Evolutionary conservation across 1,140 invertebrate genomes (phyloP).

Genomic region (Ceratosolen solmsi): DNA sequence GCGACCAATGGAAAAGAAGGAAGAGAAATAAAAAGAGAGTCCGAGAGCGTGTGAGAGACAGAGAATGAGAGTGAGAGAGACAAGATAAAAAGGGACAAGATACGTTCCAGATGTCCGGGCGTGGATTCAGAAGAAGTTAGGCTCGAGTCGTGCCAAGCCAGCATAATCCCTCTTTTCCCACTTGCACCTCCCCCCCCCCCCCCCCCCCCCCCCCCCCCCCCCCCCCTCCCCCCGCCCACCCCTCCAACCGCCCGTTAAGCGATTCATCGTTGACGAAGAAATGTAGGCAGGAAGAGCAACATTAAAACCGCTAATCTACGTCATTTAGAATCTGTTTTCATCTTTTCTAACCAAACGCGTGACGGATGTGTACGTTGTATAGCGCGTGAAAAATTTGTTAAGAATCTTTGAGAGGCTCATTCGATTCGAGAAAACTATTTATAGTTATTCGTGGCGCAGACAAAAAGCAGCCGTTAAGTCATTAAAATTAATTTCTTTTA

Average conservation of each 20-base stretch:
- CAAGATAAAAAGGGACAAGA: conserved; percentile 53
- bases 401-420: conserved; percentile 4
- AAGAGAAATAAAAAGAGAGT: conserved; percentile 13
- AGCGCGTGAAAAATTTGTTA: conserved; percentile 37
- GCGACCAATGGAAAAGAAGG: neutral
- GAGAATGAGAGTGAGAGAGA: conserved; percentile 18
- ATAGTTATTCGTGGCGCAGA: neutral
- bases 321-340: conserved; percentile 54
- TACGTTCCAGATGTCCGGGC: conserved; percentile 69
- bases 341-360: conserved; percentile 25
- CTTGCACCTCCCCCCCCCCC: conserved; percentile 26
- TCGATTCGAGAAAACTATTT: neutral
- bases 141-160: conserved; percentile 60
- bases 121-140: conserved; percentile 62
- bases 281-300: conserved; percentile 61
- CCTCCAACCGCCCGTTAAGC: neutral
- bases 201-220: neutral
- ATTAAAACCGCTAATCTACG: conserved; percentile 70
- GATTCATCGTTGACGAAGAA: neutral
- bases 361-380: neutral
- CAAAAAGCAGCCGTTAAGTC: neutral
- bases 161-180: conserved; percentile 2
- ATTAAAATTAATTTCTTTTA: conserved; percentile 31
- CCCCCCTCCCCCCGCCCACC: conserved; percentile 17
- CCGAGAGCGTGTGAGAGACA: conserved; percentile 43